Base-by-base conservation (phyloP, 1,140 invertebrate species). In the Akabosia matsudoensis region DNA sequence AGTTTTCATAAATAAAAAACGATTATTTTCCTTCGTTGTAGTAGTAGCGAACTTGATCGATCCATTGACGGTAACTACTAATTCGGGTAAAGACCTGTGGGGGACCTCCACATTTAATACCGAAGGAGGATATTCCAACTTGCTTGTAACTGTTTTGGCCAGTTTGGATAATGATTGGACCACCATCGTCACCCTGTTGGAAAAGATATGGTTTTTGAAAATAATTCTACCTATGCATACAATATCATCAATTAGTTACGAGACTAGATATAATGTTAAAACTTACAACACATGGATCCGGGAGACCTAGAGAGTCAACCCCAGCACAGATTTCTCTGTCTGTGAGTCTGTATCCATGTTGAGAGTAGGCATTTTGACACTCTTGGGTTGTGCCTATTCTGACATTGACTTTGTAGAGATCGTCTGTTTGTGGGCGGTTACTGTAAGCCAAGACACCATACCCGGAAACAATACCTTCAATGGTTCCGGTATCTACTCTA, bases 241-340 rank as follows among this genome's bases (percentile, higher is more conserved):
- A n/a, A n/a, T n/a, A n/a, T n/a, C n/a, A n/a, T n/a, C n/a, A n/a
- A n/a, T n/a, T n/a, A n/a, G n/a, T n/a, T n/a, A n/a, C n/a, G n/a
- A n/a, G n/a, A 45, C 18, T 18, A 45, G 18, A 10, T 18, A 45
- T 45, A 45, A 45, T 45, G 7, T 45, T 45, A 45, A n/a, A n/a
- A n/a, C 37, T 7, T 45, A 45, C 37, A 22, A 72, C 70, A 34
- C 70, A 72, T 13, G 70, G 70, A 22, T 72, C 70, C 7, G 37
- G 33, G 7, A 51, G 37, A 18, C 33, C 33, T 37, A 24, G 13
- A 4, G 2, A 14, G 3, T 34, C 33, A 34, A 70, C 61, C 33
- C 76, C 76, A 33, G 76, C 76, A 52, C 76, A 77, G 61, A 77
- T 77, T 51, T 77, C 54, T 52, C 61, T 72, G 18, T 77, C 76